Conservation (phyloP, 2,113 vertebrate genomes). For the Mobula birostris region DNA sequence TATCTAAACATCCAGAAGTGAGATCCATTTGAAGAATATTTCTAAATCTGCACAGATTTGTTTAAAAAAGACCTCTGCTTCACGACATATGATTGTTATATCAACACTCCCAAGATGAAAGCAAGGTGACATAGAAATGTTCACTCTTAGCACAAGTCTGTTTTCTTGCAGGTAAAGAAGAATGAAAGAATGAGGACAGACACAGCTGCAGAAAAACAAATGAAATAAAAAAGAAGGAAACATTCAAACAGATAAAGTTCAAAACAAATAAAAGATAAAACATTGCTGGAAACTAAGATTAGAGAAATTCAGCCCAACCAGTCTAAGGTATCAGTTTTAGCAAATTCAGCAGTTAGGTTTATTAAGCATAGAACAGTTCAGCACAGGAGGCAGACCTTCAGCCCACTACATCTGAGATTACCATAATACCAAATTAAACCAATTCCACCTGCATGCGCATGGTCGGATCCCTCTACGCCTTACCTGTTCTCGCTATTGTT, state of each 20-base stretch:
- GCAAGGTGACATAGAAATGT: background rate
- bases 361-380: no score
- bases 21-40: background rate
- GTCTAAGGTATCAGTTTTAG: background rate
- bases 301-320: background rate
- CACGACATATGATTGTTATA: background rate
- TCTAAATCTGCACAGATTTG: background rate
- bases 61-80: background rate
- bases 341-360: background rate
- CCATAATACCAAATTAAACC: no score
- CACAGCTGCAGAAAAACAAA: background rate
- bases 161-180: background rate
- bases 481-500: background rate
- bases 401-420: no score
- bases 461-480: background rate
- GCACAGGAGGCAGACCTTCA: no score
- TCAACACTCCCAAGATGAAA: background rate
- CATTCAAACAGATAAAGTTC: background rate
- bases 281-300: no score
- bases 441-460: no score
- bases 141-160: background rate
- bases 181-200: background rate
- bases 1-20: background rate
- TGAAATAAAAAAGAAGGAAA: background rate
- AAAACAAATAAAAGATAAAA: background rate